Evolutionary conservation across 2,888 invertebrate species (phyloP), one percentile per base, ranked within the genome.

Genomic region (Sarcophaga caerulescens): DNA sequence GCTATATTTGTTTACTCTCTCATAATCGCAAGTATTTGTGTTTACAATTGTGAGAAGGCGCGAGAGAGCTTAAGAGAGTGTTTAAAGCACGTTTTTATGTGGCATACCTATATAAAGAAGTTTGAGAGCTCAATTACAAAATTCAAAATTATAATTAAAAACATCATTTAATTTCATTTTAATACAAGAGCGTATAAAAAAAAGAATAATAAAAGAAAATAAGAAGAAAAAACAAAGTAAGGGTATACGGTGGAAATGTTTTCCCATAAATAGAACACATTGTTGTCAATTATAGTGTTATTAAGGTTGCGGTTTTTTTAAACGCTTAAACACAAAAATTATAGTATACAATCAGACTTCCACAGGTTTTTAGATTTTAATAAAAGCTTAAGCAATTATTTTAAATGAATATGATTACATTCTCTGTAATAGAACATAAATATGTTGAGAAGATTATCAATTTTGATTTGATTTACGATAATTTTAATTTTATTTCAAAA

Each of bases 71-170:
- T 14, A 52, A 52, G 52, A 52, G 52, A 52, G 52, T 17, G 52
- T 60, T 59, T 59, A 19, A 71, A 71, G 71, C 62, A 78, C 47
- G 69, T 70, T 62, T 69, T 69, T 69, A 52, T 17, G 52, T 17
- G 52, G 52, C 17, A 14, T 52, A 14, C 52, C 14, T 4, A 14
- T 17, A 52, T 5, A 77, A 68, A 68, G 21, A n/a, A 35, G 35
- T 35, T 10, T 68, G 45, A 60, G 21, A 77, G n/a, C 45, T 68
- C 23, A 60, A 60, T 77, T 60, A 71, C 59, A 70, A 35, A 23
- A 70, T 57, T 57, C n/a, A 44, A 35, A 60, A 35, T 14, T 23
- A 44, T 45, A 45, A 11, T 11, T 66, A 5, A 6, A 2, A 12
- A 52, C 17, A 35, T 8, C 8, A 35, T 35, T 35, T 35, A 8